Conservation (phyloP, 2,113 vertebrate species). For the Ploceus nigricollis region DNA sequence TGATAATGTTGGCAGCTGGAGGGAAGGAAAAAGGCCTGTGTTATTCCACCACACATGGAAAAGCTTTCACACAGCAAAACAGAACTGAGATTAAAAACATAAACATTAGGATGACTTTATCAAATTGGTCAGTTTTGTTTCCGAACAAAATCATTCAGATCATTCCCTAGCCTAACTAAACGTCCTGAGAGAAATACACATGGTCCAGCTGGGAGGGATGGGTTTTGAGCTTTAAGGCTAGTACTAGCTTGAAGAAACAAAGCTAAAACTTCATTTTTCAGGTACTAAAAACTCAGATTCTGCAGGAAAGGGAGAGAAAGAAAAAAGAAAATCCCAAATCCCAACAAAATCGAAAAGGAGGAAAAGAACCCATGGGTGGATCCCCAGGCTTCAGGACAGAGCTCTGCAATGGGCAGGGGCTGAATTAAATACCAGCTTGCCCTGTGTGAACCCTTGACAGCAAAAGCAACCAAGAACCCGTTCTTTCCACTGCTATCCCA, state of each 20-base stretch:
- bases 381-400: not conserved
- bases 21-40: not conserved
- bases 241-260: not conserved
- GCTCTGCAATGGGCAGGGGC: not conserved
- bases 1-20: slow-evolving; percentile 93
- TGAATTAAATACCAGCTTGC: not conserved
- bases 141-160: not conserved
- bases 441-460: not conserved
- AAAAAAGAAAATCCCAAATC: not conserved
- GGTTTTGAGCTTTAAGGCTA: not conserved
- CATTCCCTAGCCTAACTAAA: not conserved
- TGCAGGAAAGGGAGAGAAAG: not conserved
- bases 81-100: not conserved
- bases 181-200: not conserved
- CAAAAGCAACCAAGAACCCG: not conserved
- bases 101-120: not conserved
- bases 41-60: not conserved
- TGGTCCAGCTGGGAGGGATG: not conserved
- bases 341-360: not conserved
- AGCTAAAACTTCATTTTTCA: not conserved
- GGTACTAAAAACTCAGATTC: not conserved
- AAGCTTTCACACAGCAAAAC: not conserved
- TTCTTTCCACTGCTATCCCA: not conserved
- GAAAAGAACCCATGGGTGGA: not conserved
- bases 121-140: not conserved